Evolutionary conservation across 2,888 invertebrate genomes (phyloP), one percentile per base, ranked within the genome.

Genomic region (Saturnia japonica): DNA sequence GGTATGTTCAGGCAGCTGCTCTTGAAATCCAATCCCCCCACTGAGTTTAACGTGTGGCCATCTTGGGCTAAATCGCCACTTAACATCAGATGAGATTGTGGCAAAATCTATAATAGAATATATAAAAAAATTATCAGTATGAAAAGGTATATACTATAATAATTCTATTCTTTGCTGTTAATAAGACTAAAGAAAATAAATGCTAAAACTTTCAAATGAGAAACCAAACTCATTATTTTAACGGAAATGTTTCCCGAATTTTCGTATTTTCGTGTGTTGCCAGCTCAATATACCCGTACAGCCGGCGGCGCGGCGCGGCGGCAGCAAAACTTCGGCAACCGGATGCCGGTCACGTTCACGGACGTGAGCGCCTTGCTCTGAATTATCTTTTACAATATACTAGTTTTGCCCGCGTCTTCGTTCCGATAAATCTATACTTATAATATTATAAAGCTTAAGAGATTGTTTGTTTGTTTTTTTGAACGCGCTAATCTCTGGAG

Each of bases 291-390:
- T 71, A 71, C 69, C 47, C 9, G 79, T 74, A 76, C 76, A 75
- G 73, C 72, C 74, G 72, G 74, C 74, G 76, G n/a, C n/a, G n/a
- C n/a, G n/a, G n/a, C n/a, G n/a, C n/a, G n/a, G 75, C 81, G 73
- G 74, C 74, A 75, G 75, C 80, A 73, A 74, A 79, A 75, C 76
- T 73, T 68, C 66, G 42, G 51, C 51, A 42, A 16, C 25, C 45
- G 70, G 34, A 83, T 78, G 76, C 82, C 57, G 70, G 80, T 82
- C 82, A 83, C 82, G 82, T 74, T 25, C 73, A 70, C 16, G 69
- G 75, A 80, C 83, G 82, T 83, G 82, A 75, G 74, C 74, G 72
- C 72, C 78, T 78, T 76, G 74, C 68, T 66, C 75, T 72, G 82
- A 72, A 69, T 71, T 67, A 70, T 64, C 64, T 64, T 64, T 19